Conservation (phyloP, 2,113 vertebrate genomes). For the Scalopus aquaticus region DNA sequence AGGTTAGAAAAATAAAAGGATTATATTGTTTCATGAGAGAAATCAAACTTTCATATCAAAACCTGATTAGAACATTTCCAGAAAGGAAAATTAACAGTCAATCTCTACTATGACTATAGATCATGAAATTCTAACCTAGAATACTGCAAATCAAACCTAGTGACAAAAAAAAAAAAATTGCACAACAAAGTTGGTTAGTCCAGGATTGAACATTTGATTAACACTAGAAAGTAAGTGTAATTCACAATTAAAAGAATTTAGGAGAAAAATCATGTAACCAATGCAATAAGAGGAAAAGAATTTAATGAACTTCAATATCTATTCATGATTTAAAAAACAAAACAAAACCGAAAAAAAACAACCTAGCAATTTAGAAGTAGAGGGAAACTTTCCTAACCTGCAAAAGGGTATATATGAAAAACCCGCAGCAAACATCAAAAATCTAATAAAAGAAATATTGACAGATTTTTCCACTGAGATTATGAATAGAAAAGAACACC, state of each 20-base stretch:
- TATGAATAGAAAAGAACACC: not conserved
- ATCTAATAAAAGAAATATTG: not conserved
- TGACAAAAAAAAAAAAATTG: not conserved
- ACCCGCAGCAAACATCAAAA: not conserved
- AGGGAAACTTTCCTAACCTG: not conserved
- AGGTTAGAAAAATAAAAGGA: not conserved
- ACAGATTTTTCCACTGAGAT: not conserved
- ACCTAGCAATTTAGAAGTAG: not conserved
- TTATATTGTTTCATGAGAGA: not conserved
- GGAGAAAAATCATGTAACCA: not conserved
- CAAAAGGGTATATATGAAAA: not conserved
- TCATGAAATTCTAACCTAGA: not conserved
- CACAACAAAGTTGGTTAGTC: not conserved
- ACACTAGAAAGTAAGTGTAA: not conserved
- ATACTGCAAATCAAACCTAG: not conserved
- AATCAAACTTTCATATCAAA: conserved; percentile 21
- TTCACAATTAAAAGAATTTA: not conserved
- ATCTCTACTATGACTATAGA: not conserved
- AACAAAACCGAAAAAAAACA: not conserved
- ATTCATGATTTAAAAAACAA: not conserved
- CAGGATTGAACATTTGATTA: not conserved
- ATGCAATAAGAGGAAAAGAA: not conserved
- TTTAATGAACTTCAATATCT: not conserved
- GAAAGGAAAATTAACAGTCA: not conserved
- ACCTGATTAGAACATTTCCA: not conserved